Conservation (phyloP, 2,888 invertebrate genomes). For the Tenthredo notha region DNA sequence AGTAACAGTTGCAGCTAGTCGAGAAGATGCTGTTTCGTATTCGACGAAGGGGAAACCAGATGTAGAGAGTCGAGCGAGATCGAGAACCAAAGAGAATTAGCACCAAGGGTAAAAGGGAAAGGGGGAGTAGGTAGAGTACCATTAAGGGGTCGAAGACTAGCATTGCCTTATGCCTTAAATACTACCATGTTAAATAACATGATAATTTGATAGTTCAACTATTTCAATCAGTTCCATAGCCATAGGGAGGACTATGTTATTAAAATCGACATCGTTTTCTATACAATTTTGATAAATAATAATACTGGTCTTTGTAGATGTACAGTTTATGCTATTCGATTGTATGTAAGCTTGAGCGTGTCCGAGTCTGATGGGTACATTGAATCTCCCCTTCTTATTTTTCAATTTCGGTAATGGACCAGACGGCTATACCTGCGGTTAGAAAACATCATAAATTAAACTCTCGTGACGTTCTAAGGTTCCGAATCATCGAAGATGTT, state of each 20-base stretch:
- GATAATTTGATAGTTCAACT: not conserved
- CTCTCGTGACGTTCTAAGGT: not conserved
- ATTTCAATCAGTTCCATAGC: not conserved
- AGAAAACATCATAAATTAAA: slow-evolving; percentile 5
- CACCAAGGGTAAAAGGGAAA: not conserved
- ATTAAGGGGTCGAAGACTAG: slow-evolving; percentile 9
- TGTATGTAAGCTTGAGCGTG: not conserved
- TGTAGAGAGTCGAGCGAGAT: not conserved
- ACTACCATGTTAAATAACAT: not conserved
- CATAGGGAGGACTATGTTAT: not conserved
- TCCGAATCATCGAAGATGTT: slow-evolving; percentile 24
- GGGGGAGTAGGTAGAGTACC: not conserved
- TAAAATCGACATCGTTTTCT: not conserved
- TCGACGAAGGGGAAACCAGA: slow-evolving; percentile 20
- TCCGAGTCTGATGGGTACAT: slow-evolving; percentile 4
- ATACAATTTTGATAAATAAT: not conserved
- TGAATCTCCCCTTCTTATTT: slow-evolving; percentile 5
- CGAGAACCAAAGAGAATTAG: slow-evolving; percentile 1
- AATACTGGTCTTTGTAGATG: too few relatives aligned
- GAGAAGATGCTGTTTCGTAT: slow-evolving; percentile 29
- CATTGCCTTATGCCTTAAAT: not conserved
- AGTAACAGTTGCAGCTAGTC: slow-evolving; percentile 25
- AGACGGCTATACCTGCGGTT: not conserved
- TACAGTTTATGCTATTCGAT: not conserved
- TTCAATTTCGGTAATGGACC: not conserved